A percentile compares a stretch with the other conserved stretches of the same genome.
Evolutionary conservation across 2,888 invertebrate species (phyloP).

Genomic region (Sarcophaga carnaria): DNA sequence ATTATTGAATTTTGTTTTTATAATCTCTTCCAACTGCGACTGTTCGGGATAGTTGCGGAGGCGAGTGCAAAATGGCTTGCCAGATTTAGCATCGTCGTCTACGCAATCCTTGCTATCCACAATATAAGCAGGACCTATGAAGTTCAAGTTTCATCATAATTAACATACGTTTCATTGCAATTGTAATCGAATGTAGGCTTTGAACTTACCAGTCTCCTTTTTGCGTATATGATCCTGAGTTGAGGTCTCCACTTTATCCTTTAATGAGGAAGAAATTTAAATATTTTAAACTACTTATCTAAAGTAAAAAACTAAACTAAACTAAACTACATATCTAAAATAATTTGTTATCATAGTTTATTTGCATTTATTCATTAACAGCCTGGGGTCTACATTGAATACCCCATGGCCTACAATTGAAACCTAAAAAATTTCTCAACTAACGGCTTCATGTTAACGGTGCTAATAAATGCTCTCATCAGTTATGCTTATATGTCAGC

Average conservation of each 20-base stretch:
- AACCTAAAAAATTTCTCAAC: too few relatives aligned
- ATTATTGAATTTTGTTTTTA: constrained; percentile 70
- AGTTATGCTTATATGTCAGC: too few relatives aligned
- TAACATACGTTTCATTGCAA: not conserved
- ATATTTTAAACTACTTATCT: not conserved
- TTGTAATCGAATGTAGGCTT: not conserved
- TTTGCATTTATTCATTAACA: too few relatives aligned
- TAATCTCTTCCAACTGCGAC: constrained; percentile 76
- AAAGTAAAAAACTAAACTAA: too few relatives aligned
- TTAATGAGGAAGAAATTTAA: not conserved
- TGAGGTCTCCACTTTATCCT: constrained; percentile 16
- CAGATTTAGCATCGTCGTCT: constrained; percentile 72
- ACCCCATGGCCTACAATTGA: too few relatives aligned
- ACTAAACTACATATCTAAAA: too few relatives aligned
- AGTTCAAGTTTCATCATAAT: not conserved
- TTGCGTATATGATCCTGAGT: not conserved
- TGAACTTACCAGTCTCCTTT: constrained; percentile 34
- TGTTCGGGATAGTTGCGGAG: constrained; percentile 81
- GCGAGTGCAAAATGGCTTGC: constrained; percentile 81
- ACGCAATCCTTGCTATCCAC: constrained; percentile 65
- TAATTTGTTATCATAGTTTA: too few relatives aligned
- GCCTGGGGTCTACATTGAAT: too few relatives aligned
- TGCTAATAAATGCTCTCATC: too few relatives aligned
- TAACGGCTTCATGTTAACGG: too few relatives aligned
- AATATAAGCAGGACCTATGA: not conserved